A percentile compares a stretch with the other conserved stretches of the same genome.
Conservation (phyloP, 2,888 invertebrate genomes). For the Chloroclystis v-ata region DNA sequence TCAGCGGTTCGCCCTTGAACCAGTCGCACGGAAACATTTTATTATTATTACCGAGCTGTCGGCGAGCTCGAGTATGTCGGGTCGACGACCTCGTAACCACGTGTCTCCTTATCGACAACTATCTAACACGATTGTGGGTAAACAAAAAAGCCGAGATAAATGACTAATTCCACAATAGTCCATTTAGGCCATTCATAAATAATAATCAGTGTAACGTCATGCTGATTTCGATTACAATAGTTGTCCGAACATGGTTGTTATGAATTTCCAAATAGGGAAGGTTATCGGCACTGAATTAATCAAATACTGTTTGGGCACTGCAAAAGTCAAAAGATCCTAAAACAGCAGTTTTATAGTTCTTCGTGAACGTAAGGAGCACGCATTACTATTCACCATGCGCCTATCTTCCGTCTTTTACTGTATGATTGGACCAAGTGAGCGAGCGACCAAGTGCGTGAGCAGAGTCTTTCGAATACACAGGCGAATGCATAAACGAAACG, state of each 20-base stretch:
- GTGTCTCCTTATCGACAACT: constrained; percentile 79
- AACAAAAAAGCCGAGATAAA: constrained; percentile 76
- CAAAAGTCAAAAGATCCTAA: constrained; percentile 1
- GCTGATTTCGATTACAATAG: constrained; percentile 52
- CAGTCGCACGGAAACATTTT: constrained; percentile 79
- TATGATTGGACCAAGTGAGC: neutral
- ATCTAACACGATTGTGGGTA: constrained; percentile 78
- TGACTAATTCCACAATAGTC: constrained; percentile 74
- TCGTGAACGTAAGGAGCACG: neutral
- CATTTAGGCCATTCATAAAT: constrained; percentile 68
- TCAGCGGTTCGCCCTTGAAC: constrained; percentile 79
- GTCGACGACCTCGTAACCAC: constrained; percentile 75
- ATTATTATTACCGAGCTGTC: constrained; percentile 78
- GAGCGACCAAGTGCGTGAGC: constrained; percentile 1
- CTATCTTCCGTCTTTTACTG: neutral
- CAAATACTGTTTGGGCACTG: constrained; percentile 6
- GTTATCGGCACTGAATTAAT: constrained; percentile 14
- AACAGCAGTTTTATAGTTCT: neutral
- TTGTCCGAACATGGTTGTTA: constrained; percentile 34
- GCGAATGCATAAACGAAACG: neutral
- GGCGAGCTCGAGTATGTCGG: constrained; percentile 76
- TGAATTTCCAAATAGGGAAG: constrained; percentile 36
- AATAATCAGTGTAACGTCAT: constrained; percentile 64
- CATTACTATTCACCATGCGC: neutral
- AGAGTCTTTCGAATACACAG: neutral